Evolutionary conservation across 1,140 invertebrate species (phyloP), one percentile per base, ranked within the genome.

Genomic region (Armadillidium nasatum): DNA sequence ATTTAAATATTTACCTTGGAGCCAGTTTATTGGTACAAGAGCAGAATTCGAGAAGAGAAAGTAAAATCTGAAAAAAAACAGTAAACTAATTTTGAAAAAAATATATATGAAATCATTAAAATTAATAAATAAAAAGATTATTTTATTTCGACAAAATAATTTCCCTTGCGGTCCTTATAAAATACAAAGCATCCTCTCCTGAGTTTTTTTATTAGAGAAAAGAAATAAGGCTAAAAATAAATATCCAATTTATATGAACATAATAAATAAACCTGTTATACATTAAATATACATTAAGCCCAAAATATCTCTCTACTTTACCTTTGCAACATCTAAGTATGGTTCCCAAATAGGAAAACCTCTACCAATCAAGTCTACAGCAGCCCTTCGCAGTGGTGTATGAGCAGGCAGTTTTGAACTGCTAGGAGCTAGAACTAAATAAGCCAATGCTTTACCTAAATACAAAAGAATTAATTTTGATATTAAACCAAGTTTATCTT

Each of bases 321-420:
- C 92, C 85, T 95, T 95, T 45, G 95, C 96, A 70, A 98, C 95
- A 85, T 99, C 97, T 22, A 99, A 84, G 85, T 98, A 97, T 0
- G 96, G 96, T 85, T 99, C 96, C 97, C 97, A 99, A 0, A 99
- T 95, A 0, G 94, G 95, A 84, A 99, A 99, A 43, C 97, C 97
- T 70, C 97, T 88, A 0, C 97, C 93, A 78, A 97, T 91, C 70
- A 99, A 88, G 88, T 99, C 97, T 68, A 99, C 97, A 4, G 97
- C 96, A 19, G 97, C 96, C 78, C 97, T 86, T 19, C 97, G 87
- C 43, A 99, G 86, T 0, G 95, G 90, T 15, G 95, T 97, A 85
- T 97, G 92, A 15, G 93, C 87, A 0, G 95, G 95, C 74, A 98
- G 85, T 80, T 92, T 91, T 1, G 88, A 85, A 22, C 90, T 90